phyloP scores from a whole-genome alignment of 2,113 vertebrate species.

The Takifugu bimaculatus region DNA sequence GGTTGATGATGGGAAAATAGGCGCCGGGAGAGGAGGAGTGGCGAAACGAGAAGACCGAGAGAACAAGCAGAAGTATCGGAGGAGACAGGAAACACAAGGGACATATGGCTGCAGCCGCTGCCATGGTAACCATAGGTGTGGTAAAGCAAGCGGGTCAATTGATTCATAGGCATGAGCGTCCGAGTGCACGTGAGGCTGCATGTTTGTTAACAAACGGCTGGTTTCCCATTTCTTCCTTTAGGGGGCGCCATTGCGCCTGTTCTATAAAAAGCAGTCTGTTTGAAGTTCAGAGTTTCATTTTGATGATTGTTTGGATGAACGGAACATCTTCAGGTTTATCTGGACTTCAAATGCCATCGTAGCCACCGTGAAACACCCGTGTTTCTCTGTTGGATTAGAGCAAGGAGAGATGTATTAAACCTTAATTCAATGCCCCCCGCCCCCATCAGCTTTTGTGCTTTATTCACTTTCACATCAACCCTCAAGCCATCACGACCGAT shows the following conservation, averaged over 20 bases:
- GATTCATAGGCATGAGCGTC: conserved; percentile 15
- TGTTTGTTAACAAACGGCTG: too few relatives aligned
- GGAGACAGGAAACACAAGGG: conserved; percentile 32
- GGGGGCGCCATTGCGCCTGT: too few relatives aligned
- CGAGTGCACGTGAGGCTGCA: conserved; percentile 4
- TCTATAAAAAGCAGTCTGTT: too few relatives aligned
- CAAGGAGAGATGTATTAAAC: conserved; percentile 17
- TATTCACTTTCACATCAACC: background rate
- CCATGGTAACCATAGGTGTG: conserved; percentile 58
- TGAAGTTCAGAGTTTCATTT: too few relatives aligned
- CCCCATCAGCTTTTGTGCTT: conserved; percentile 5
- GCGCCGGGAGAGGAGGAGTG: background rate
- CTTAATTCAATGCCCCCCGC: conserved; percentile 2
- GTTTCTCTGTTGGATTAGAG: background rate
- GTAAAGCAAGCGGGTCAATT: conserved; percentile 56
- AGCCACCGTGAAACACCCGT: background rate
- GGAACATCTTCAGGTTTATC: too few relatives aligned
- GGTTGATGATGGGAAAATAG: background rate
- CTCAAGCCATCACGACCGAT: conserved; percentile 1
- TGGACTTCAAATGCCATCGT: background rate
- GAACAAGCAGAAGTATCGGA: conserved; percentile 3
- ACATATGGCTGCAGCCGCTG: conserved; percentile 30
- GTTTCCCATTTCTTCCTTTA: too few relatives aligned
- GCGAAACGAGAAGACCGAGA: background rate
- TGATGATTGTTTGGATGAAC: too few relatives aligned